Conservation (phyloP, 2,797 vertebrate species). For the Platyrinchus mystaceus region DNA sequence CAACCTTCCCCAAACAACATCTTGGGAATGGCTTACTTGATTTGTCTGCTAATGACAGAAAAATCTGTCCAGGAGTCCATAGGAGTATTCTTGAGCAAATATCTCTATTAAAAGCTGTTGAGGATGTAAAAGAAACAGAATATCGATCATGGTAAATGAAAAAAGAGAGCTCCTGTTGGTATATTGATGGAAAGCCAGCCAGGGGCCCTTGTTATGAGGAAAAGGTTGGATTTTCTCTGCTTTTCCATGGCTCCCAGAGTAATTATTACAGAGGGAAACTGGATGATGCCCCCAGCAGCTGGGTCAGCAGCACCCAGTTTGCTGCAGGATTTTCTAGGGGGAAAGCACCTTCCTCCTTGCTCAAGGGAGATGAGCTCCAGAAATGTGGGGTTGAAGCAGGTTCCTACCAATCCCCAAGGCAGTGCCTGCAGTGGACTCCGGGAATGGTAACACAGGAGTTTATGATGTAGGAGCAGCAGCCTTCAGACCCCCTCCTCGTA, state of each 20-base stretch:
- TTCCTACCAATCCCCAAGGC: neutral
- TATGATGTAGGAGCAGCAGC: neutral
- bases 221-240: neutral
- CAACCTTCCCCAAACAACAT: neutral
- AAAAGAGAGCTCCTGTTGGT: neutral
- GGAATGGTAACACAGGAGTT: neutral
- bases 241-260: neutral
- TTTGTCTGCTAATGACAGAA: neutral
- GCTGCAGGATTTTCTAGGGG: neutral
- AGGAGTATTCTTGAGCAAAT: neutral
- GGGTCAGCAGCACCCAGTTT: neutral
- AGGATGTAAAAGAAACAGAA: neutral
- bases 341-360: neutral
- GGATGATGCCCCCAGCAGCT: neutral
- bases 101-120: neutral
- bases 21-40: neutral
- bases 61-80: neutral
- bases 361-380: neutral
- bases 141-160: neutral
- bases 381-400: neutral
- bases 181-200: neutral
- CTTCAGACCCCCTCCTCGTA: accelerated
- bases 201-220: neutral
- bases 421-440: neutral
- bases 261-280: neutral